phyloP scores from a whole-genome alignment of 2,113 vertebrate genomes.

The Pomatostomus ruficeps region DNA sequence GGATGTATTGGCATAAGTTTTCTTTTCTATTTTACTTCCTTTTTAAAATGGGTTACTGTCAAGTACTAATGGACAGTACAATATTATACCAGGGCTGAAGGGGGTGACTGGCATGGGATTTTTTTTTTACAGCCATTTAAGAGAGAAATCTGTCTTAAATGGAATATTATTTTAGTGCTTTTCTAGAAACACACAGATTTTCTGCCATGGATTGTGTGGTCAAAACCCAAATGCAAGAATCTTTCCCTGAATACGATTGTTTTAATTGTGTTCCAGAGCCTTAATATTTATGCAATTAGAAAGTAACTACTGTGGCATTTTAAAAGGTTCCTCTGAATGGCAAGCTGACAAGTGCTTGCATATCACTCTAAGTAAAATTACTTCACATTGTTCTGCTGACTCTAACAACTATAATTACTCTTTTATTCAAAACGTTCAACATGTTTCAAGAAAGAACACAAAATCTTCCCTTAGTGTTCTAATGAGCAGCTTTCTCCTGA shows the following conservation, averaged over 20 bases:
- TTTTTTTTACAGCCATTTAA: not conserved
- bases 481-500: not conserved
- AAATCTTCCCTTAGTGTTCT: conserved; percentile 2
- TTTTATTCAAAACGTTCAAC: conserved; percentile 45
- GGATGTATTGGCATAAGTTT: not conserved
- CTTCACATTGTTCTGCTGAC: conserved; percentile 38
- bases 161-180: not conserved
- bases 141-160: not conserved
- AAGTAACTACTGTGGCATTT: conserved; percentile 38
- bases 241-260: not conserved
- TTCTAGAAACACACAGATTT: not conserved
- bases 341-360: conserved; percentile 52
- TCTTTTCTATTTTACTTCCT: not conserved
- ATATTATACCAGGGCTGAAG: not conserved
- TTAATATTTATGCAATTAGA: conserved; percentile 43
- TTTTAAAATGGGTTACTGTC: not conserved
- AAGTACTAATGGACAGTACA: not conserved
- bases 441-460: conserved; percentile 15
- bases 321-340: conserved; percentile 17
- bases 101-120: not conserved
- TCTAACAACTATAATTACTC: conserved; percentile 59
- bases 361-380: conserved; percentile 29
- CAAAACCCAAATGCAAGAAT: not conserved
- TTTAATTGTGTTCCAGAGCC: conserved; percentile 25
- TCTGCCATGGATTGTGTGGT: not conserved